Evolutionary conservation across 2,113 vertebrate species (phyloP).

Genomic region (Fulica atra): DNA sequence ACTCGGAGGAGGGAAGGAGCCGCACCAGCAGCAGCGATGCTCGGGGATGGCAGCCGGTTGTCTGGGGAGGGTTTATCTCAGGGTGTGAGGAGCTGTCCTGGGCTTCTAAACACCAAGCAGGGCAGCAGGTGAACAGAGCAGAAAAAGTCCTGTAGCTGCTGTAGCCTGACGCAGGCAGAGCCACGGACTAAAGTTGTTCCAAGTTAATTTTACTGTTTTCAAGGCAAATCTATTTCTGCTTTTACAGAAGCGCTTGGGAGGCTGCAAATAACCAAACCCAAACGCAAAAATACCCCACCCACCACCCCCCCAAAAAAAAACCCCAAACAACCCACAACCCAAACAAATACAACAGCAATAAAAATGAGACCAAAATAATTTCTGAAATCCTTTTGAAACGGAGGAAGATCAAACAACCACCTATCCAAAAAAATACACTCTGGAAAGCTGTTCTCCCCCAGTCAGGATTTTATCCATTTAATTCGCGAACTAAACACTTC

Average conservation of each 20-base stretch:
- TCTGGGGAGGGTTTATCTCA: too few species aligned
- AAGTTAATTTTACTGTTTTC: neutral
- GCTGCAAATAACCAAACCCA: neutral
- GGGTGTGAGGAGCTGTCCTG: accelerated
- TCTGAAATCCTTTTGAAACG: neutral
- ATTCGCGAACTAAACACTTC: neutral
- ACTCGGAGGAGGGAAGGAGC: neutral
- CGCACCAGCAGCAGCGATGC: accelerated
- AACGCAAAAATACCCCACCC: too few species aligned
- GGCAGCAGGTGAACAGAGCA: neutral
- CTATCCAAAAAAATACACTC: neutral
- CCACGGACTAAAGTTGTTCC: neutral
- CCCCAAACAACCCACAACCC: too few species aligned
- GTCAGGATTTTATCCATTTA: neutral
- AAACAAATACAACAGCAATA: neutral
- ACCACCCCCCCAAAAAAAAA: too few species aligned
- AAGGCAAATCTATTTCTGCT: neutral
- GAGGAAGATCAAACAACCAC: accelerated
- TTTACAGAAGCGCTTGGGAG: neutral
- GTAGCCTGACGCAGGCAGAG: neutral
- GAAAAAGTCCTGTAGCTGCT: neutral
- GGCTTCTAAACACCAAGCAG: neutral
- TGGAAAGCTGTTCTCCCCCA: neutral
- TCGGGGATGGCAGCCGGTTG: neutral
- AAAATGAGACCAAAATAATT: neutral